A percentile compares a stretch with the other conserved stretches of the same genome.
phyloP scores from a whole-genome alignment of 2,113 vertebrate genomes.

The Aramus guarauna region DNA sequence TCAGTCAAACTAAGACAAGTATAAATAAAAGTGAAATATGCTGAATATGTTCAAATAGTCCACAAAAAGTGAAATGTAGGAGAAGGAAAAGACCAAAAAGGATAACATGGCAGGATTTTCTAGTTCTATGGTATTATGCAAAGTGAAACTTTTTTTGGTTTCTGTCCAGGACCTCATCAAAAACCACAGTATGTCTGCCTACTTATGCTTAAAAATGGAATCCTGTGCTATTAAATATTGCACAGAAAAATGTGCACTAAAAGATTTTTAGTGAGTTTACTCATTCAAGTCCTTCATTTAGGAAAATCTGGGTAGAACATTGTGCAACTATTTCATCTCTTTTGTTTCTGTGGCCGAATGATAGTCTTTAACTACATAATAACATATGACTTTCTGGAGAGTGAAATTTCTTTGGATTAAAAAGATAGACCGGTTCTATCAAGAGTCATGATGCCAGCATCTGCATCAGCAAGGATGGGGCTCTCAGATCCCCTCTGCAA shows the following conservation, averaged over 20 bases:
- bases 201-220: not conserved
- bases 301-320: not conserved
- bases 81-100: not conserved
- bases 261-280: not conserved
- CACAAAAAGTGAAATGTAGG: not conserved
- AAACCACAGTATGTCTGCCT: not conserved
- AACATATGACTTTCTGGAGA: not conserved
- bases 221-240: not conserved
- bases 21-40: not conserved
- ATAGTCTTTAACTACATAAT: not conserved
- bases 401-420: not conserved
- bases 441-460: not conserved
- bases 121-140: not conserved
- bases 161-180: not conserved
- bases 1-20: not conserved
- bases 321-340: not conserved
- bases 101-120: not conserved
- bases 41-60: not conserved
- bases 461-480: not conserved
- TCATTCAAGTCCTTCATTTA: not conserved
- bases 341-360: not conserved
- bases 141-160: slow-evolving; percentile 12
- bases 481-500: not conserved
- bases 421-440: not conserved
- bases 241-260: not conserved